A percentile compares a stretch with the other conserved stretches of the same genome.
Evolutionary conservation across 2,113 vertebrate species (phyloP).

Genomic region (Psilopogon haemacephalus): DNA sequence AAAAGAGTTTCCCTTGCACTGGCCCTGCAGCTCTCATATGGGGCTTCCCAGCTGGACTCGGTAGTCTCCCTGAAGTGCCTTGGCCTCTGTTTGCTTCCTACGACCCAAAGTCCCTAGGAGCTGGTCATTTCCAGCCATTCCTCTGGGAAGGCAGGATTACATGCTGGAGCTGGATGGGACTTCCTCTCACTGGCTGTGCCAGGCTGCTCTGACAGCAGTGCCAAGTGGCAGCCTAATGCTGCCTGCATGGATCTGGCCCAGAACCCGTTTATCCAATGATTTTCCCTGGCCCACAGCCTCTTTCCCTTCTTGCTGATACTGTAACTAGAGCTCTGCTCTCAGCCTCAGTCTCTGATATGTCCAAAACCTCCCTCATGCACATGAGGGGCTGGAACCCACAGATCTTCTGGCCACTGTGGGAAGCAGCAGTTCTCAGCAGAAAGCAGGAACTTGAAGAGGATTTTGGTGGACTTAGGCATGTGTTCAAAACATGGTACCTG

Average conservation of each 20-base stretch:
- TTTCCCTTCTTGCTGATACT: not conserved
- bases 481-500: not conserved
- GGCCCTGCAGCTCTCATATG: not conserved
- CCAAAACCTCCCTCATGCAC: not conserved
- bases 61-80: not conserved
- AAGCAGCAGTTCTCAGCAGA: not conserved
- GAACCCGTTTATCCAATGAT: not conserved
- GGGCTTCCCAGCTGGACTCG: not conserved
- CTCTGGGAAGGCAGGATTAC: not conserved
- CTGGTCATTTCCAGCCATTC: not conserved
- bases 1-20: accelerated
- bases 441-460: not conserved
- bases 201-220: constrained; percentile 7
- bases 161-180: not conserved
- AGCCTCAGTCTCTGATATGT: not conserved
- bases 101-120: not conserved
- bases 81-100: not conserved
- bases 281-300: not conserved
- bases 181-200: not conserved
- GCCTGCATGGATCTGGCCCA: not conserved
- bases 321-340: not conserved
- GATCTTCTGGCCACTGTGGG: not conserved
- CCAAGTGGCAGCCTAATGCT: not conserved
- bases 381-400: not conserved
- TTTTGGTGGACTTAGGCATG: not conserved